Conservation (phyloP, 2,113 vertebrate species). For the Sapayoa aenigma region DNA sequence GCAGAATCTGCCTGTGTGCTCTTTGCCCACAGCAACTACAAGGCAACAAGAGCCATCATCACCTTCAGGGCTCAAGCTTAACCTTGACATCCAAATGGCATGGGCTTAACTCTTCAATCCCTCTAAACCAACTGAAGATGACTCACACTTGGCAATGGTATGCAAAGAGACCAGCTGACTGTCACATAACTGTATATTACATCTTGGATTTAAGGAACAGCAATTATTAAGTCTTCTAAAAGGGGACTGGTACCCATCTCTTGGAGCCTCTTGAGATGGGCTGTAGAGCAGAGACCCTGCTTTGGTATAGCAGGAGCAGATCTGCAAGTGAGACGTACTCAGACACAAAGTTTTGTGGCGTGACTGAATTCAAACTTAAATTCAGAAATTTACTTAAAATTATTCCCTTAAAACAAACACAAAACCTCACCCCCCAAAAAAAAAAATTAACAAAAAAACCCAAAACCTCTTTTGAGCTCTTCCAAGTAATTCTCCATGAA, state of each 20-base stretch:
- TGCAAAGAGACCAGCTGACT: background rate
- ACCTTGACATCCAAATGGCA: background rate
- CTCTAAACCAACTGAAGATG: background rate
- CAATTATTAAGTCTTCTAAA: background rate
- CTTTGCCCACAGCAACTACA: background rate
- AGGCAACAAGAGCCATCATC: background rate
- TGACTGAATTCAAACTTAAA: background rate
- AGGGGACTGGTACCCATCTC: background rate
- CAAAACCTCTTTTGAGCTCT: background rate
- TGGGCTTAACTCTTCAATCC: background rate
- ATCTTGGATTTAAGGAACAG: background rate
- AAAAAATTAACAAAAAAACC: background rate
- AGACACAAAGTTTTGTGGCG: background rate
- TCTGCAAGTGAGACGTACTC: background rate
- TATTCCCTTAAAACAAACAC: background rate
- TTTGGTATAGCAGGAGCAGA: background rate
- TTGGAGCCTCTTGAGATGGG: background rate
- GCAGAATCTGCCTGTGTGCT: background rate
- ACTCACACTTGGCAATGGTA: background rate
- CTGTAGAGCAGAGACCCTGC: background rate
- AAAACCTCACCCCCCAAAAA: no score
- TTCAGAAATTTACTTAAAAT: background rate
- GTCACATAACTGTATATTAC: no score
- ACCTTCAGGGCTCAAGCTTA: conserved; percentile 1
- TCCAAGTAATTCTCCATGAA: background rate